These are phyloP conservation scores for Watsonalla binaria DNA, from an alignment of 2,888 invertebrate genomes.

Conservation along the genomic window DNA sequence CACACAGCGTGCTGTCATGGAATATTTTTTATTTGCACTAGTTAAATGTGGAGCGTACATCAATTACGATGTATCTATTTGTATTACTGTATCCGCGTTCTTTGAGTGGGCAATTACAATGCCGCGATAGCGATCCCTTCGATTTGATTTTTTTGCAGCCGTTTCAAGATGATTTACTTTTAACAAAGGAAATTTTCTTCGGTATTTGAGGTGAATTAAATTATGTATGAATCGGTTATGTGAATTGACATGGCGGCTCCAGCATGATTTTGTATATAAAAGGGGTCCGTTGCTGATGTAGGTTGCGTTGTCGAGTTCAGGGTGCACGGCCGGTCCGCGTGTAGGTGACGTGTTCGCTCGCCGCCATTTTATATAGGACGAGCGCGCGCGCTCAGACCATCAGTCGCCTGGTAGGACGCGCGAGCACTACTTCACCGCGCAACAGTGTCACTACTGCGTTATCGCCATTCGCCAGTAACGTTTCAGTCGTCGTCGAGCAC, in stretches of 20 bases:
- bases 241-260: too few relatives aligned
- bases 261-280: slow-evolving; percentile 16
- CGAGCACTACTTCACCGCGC: slow-evolving; percentile 37
- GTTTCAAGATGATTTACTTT: too few relatives aligned
- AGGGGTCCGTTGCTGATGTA: slow-evolving; percentile 41
- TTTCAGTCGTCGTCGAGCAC: slow-evolving; percentile 42
- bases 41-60: slow-evolving; percentile 21
- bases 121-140: too few relatives aligned
- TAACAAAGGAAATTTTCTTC: too few relatives aligned
- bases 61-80: slow-evolving; percentile 19
- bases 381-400: slow-evolving; percentile 78
- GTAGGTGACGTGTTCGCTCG: slow-evolving; percentile 68
- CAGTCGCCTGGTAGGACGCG: slow-evolving; percentile 79
- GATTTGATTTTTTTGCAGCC: too few relatives aligned
- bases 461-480: slow-evolving; percentile 38
- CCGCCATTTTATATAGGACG: slow-evolving; percentile 74
- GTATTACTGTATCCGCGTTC: slow-evolving; percentile 23
- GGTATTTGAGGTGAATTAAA: too few relatives aligned
- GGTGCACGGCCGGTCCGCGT: slow-evolving; percentile 69
- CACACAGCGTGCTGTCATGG: slow-evolving; percentile 15
- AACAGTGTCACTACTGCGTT: slow-evolving; percentile 16
- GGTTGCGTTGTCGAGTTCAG: slow-evolving; percentile 51
- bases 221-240: too few relatives aligned
- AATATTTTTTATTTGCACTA: slow-evolving; percentile 33
- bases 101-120: slow-evolving; percentile 11